Evolutionary conservation across 2,797 vertebrate genomes (phyloP).

Genomic region (Propithecus deckenii): DNA sequence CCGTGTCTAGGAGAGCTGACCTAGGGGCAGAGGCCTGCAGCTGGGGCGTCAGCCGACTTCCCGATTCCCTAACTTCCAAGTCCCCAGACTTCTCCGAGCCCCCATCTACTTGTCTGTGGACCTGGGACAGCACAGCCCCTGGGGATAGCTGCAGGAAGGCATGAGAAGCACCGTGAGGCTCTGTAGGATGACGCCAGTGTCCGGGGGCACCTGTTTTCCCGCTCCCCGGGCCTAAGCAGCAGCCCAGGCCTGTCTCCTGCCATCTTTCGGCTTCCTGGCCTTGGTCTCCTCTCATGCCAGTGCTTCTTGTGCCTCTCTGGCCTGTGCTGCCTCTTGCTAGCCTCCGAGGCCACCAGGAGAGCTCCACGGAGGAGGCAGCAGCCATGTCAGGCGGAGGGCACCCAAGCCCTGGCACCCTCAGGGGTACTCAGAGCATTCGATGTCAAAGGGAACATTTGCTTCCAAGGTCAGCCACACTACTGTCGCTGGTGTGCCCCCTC

Average conservation of each 20-base stretch:
- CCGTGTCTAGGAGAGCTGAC: neutral
- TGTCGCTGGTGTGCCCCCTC: too few relatives aligned
- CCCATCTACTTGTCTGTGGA: neutral
- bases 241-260: neutral
- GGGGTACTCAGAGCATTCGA: too few relatives aligned
- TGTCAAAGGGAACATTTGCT: neutral
- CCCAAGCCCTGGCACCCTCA: neutral
- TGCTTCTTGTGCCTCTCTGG: rapidly evolving
- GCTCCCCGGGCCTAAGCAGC: rapidly evolving
- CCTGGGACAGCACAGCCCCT: neutral
- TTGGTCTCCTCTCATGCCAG: rapidly evolving
- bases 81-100: too few relatives aligned
- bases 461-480: rapidly evolving
- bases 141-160: neutral
- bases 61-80: neutral
- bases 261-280: neutral
- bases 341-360: neutral
- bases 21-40: rapidly evolving
- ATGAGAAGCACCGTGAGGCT: neutral
- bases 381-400: neutral
- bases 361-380: neutral
- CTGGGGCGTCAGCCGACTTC: neutral
- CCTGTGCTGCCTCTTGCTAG: neutral
- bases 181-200: rapidly evolving
- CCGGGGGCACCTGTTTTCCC: rapidly evolving